Conservation (phyloP, 2,113 vertebrate genomes). For the Terrapene triunguis region DNA sequence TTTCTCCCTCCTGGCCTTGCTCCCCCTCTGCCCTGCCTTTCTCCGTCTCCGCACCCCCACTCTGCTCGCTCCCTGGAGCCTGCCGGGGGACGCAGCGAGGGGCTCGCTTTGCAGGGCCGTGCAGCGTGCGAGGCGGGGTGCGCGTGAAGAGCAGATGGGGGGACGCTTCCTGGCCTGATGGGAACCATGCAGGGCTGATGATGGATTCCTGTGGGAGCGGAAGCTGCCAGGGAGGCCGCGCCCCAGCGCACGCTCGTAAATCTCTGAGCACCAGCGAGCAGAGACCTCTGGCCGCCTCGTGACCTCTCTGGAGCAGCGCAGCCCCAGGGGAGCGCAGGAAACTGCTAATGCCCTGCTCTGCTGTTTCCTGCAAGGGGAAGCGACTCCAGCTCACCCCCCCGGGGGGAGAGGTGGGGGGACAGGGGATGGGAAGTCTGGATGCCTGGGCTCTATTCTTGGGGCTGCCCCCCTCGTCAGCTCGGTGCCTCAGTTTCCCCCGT, state of each 20-base stretch:
- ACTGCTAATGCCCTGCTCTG: no score
- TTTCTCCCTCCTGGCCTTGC: background rate
- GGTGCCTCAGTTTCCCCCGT: background rate
- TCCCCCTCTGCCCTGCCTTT: background rate
- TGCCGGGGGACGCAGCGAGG: no score
- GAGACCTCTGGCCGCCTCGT: background rate
- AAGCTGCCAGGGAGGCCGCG: background rate
- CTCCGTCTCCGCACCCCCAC: background rate
- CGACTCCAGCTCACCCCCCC: background rate
- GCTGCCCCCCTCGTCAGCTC: background rate
- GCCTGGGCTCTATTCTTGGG: background rate
- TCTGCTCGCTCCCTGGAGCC: no score
- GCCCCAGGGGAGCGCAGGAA: background rate
- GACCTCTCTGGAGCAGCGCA: background rate
- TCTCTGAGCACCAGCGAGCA: background rate
- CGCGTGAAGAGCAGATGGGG: background rate
- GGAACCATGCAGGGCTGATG: background rate
- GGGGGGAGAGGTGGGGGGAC: background rate
- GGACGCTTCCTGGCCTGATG: background rate
- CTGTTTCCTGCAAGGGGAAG: background rate
- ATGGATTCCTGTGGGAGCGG: background rate
- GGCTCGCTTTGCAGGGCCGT: no score
- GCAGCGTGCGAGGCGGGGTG: background rate
- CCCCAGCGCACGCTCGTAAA: background rate
- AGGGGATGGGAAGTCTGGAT: background rate